phyloP scores from a whole-genome alignment of 1,140 invertebrate genomes.

The Trachelipus rathkii region DNA sequence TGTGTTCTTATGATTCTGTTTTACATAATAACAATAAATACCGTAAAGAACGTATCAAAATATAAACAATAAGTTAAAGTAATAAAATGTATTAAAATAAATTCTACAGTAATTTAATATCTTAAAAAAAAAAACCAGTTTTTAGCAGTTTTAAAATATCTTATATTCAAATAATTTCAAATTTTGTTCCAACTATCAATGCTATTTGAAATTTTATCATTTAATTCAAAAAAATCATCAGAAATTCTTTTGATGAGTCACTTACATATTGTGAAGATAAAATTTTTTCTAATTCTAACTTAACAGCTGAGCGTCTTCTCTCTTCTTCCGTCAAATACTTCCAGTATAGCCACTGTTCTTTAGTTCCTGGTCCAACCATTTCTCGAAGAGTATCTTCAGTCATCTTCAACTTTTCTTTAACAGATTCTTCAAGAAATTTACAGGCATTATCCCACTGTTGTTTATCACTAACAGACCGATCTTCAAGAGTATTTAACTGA shows the following conservation, averaged over 20 bases:
- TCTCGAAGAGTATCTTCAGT: slow-evolving; percentile 51
- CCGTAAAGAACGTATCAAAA: too few relatives aligned
- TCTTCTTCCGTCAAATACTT: slow-evolving; percentile 71
- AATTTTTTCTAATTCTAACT: slow-evolving; percentile 79
- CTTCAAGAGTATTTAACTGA: slow-evolving; percentile 92
- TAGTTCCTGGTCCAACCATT: slow-evolving; percentile 70
- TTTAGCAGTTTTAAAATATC: too few relatives aligned
- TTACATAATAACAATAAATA: too few relatives aligned
- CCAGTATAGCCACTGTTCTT: slow-evolving; percentile 82
- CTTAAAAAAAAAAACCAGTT: too few relatives aligned
- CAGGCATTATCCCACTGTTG: slow-evolving; percentile 89
- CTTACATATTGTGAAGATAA: slow-evolving; percentile 65
- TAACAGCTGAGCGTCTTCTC: slow-evolving; percentile 64
- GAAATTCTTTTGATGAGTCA: slow-evolving; percentile 21
- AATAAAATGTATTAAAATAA: too few relatives aligned
- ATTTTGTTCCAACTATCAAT: too few relatives aligned
- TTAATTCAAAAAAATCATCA: too few relatives aligned
- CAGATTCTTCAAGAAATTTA: slow-evolving; percentile 76
- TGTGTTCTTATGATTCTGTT: slow-evolving; percentile 64
- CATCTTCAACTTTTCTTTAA: slow-evolving; percentile 66
- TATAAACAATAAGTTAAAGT: too few relatives aligned
- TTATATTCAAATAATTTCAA: too few relatives aligned
- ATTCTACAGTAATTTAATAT: too few relatives aligned
- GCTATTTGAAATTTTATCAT: too few relatives aligned
- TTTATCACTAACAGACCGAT: slow-evolving; percentile 85